These are phyloP conservation scores for Diabrotica virgifera DNA, from an alignment of 1,140 invertebrate genomes.

Conservation along the genomic window DNA sequence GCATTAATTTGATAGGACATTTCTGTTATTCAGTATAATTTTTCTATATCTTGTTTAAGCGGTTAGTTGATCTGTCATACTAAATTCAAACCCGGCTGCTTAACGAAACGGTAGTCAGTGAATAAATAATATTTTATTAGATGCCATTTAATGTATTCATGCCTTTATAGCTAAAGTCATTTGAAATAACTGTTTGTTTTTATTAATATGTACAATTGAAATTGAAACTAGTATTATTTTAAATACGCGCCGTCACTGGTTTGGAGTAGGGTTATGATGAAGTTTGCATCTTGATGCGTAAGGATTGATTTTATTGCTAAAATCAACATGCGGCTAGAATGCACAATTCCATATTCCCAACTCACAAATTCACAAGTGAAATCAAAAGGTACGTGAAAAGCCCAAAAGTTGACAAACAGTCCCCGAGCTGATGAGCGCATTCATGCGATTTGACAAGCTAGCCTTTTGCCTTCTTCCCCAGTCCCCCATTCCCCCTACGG, in stretches of 20 bases:
- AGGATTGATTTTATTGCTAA: constrained; percentile 22
- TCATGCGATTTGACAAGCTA: constrained; percentile 23
- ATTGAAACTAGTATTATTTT: not conserved
- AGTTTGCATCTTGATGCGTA: constrained; percentile 18
- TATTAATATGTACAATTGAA: not conserved
- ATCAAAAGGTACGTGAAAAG: constrained; percentile 2
- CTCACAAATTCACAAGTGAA: constrained; percentile 17
- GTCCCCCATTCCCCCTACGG: not conserved
- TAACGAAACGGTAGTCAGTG: not conserved
- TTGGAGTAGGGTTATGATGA: constrained; percentile 8
- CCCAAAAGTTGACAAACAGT: constrained; percentile 22
- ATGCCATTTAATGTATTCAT: not conserved
- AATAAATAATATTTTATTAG: not conserved
- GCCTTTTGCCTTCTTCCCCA: constrained; percentile 8
- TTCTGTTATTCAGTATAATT: too few species aligned
- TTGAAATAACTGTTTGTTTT: not conserved
- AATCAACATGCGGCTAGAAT: constrained; percentile 23
- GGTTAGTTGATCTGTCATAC: not conserved
- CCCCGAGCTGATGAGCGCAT: constrained; percentile 22
- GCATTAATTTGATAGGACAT: too few species aligned
- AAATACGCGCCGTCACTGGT: not conserved
- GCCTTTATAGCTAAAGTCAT: not conserved
- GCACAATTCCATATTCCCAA: constrained; percentile 20
- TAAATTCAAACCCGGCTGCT: not conserved
- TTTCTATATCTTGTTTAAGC: too few species aligned